Conservation (phyloP, 2,797 vertebrate species). For the Tarsius wallacei region DNA sequence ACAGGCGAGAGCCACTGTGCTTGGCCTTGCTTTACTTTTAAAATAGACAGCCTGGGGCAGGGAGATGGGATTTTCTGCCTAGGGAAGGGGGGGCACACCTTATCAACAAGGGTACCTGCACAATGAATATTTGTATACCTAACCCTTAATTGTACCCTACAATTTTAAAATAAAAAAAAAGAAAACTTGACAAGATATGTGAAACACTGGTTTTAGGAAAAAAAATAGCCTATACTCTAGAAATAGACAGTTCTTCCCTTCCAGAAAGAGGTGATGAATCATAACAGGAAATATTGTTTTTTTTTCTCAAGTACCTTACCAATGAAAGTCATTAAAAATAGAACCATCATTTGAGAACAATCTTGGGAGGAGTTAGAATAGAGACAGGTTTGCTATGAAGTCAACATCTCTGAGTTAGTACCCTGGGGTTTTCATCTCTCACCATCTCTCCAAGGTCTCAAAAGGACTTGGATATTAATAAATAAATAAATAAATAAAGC, state of each 20-base stretch:
- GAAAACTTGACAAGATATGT: no score
- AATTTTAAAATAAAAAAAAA: no score
- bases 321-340: constrained; percentile 50
- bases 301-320: constrained; percentile 8
- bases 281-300: constrained; percentile 43
- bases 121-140: no score
- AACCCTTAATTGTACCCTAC: no score
- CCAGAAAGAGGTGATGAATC: constrained; percentile 66
- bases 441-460: not conserved
- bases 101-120: no score
- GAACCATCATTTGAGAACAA: constrained; percentile 1
- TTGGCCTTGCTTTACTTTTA: no score
- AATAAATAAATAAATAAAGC: no score
- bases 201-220: no score
- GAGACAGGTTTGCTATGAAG: not conserved
- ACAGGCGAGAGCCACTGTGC: no score
- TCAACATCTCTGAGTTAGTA: not conserved
- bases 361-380: constrained; percentile 34
- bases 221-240: constrained; percentile 54
- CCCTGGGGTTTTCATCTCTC: not conserved
- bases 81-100: no score
- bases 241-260: constrained; percentile 42
- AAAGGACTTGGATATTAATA: not conserved
- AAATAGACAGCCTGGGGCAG: no score
- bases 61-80: no score